Percentiles rank a stretch among this genome's conserved stretches.
Conservation (phyloP, 2,113 vertebrate genomes). For the Nanger granti region DNA sequence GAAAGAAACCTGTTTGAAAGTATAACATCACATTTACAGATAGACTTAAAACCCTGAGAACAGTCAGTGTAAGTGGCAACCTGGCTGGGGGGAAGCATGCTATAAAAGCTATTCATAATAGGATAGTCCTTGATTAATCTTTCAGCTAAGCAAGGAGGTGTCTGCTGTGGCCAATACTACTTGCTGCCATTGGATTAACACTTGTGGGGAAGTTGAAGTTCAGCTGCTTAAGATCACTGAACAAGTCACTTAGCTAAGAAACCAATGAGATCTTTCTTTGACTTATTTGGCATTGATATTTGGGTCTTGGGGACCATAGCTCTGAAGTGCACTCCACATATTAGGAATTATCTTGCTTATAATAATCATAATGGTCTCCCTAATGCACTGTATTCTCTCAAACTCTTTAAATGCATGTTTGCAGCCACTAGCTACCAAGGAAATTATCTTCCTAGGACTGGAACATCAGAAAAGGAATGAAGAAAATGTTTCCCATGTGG, state of each 20-base stretch:
- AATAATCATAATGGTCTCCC: neutral
- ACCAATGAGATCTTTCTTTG: neutral
- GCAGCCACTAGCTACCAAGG: neutral
- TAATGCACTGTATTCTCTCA: neutral
- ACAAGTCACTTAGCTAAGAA: neutral
- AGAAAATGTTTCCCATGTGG: neutral
- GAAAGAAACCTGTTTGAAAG: conserved; percentile 59
- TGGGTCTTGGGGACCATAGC: neutral
- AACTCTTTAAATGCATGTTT: neutral
- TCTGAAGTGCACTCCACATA: neutral
- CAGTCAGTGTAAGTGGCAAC: neutral
- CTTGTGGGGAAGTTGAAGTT: neutral
- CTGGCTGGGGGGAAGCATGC: neutral
- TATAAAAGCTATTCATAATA: neutral
- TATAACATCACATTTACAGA: neutral
- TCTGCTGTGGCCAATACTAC: neutral
- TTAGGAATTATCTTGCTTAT: neutral
- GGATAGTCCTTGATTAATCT: neutral
- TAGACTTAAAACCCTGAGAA: neutral
- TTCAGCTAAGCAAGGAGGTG: neutral
- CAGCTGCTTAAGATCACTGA: neutral
- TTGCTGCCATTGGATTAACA: neutral
- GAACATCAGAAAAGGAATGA: neutral
- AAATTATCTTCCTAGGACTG: neutral
- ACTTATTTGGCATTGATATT: neutral